phyloP scores from a whole-genome alignment of 2,888 invertebrate genomes.

The Cosmorhoe ocellata region DNA sequence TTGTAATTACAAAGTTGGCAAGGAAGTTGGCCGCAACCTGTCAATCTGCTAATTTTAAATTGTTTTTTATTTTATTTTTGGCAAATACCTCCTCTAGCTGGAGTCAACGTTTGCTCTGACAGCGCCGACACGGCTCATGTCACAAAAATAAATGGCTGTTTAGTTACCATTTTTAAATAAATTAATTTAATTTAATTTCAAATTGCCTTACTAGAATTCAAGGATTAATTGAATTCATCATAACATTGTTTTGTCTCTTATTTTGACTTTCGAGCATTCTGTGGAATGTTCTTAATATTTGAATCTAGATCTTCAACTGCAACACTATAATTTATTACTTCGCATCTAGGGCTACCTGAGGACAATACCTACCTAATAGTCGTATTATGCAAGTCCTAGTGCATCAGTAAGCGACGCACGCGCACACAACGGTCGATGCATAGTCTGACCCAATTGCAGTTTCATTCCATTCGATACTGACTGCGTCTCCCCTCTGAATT shows the following conservation, averaged over 20 bases:
- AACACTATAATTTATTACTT: too few relatives aligned
- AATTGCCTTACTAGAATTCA: too few relatives aligned
- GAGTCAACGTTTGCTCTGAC: constrained; percentile 78
- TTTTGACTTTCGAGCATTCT: too few relatives aligned
- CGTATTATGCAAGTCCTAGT: constrained; percentile 59
- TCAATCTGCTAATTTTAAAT: constrained; percentile 70
- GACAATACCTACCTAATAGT: constrained; percentile 54
- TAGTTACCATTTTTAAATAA: constrained; percentile 50
- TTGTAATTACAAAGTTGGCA: constrained; percentile 80
- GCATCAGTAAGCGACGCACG: constrained; percentile 68
- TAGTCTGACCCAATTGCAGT: constrained; percentile 71
- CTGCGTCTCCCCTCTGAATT: constrained; percentile 33
- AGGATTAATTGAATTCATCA: too few relatives aligned
- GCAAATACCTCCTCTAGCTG: constrained; percentile 64
- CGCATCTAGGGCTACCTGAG: too few relatives aligned
- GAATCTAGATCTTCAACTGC: too few relatives aligned
- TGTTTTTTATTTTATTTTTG: constrained; percentile 60
- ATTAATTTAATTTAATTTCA: too few relatives aligned
- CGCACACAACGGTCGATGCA: constrained; percentile 69
- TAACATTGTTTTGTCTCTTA: too few relatives aligned
- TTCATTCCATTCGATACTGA: constrained; percentile 59
- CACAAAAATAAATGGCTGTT: constrained; percentile 56
- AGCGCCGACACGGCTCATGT: constrained; percentile 68
- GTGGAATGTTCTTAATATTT: too few relatives aligned
- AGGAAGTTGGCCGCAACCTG: constrained; percentile 67